Percentiles rank a stretch among this genome's conserved stretches.
Conservation (phyloP, 1,140 invertebrate genomes). For the Euschistus heros region DNA sequence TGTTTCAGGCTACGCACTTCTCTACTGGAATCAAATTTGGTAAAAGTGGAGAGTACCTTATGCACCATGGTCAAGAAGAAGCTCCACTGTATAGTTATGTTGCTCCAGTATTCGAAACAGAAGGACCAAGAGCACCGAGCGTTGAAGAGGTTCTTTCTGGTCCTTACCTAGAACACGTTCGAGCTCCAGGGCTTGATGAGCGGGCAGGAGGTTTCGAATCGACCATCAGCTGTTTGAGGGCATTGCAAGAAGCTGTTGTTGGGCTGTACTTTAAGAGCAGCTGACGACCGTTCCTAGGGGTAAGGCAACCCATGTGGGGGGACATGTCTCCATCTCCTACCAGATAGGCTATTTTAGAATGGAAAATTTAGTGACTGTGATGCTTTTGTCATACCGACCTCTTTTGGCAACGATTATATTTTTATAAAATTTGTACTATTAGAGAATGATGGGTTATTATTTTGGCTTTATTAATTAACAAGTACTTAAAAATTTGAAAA, state of each 20-base stretch:
- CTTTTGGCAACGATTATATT: too few relatives aligned
- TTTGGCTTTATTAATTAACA: too few relatives aligned
- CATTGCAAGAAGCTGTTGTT: conserved; percentile 79
- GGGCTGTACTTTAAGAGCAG: conserved; percentile 48
- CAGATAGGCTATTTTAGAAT: too few relatives aligned
- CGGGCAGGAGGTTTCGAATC: conserved; percentile 79
- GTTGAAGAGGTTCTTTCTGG: conserved; percentile 48
- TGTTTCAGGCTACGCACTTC: conserved; percentile 45
- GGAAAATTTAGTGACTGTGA: too few relatives aligned
- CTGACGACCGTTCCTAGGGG: conserved; percentile 10
- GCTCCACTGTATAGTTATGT: conserved; percentile 59
- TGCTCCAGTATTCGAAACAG: conserved; percentile 43
- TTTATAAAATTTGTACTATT: too few relatives aligned
- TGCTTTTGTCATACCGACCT: too few relatives aligned
- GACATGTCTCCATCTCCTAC: not conserved
- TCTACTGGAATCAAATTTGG: conserved; percentile 71
- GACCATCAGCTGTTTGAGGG: conserved; percentile 71
- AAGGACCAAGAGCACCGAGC: conserved; percentile 63
- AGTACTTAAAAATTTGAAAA: too few relatives aligned
- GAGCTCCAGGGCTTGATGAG: conserved; percentile 57
- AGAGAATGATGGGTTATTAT: too few relatives aligned
- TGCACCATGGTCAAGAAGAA: conserved; percentile 61
- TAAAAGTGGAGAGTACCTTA: conserved; percentile 35
- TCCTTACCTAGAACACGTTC: conserved; percentile 69
- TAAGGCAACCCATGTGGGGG: conserved; percentile 1